Conservation (phyloP, 2,888 invertebrate genomes). For the Lordiphosa andalusiaca region DNA sequence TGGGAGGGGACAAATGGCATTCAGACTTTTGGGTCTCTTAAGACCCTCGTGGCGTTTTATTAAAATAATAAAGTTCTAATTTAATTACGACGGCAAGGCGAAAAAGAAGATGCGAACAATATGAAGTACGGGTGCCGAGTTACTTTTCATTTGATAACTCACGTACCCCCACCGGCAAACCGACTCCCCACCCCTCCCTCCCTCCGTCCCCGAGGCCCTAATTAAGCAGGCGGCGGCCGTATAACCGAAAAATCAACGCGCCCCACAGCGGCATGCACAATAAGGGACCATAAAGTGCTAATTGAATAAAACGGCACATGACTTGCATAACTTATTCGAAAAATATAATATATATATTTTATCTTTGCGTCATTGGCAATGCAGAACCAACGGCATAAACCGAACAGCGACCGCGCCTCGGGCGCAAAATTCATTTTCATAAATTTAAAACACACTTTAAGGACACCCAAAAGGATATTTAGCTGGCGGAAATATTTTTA, state of each 20-base stretch:
- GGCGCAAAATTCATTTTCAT: slow-evolving; percentile 68
- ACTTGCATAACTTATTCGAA: slow-evolving; percentile 78
- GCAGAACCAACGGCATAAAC: slow-evolving; percentile 32
- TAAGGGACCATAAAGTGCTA: slow-evolving; percentile 77
- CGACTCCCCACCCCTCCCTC: background rate
- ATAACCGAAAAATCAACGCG: slow-evolving; percentile 76
- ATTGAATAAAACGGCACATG: slow-evolving; percentile 79
- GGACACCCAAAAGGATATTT: slow-evolving; percentile 72
- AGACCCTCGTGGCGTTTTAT: slow-evolving; percentile 58
- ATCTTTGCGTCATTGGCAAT: slow-evolving; percentile 49
- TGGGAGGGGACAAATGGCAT: slow-evolving; percentile 34
- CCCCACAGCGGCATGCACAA: slow-evolving; percentile 53
- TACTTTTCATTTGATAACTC: slow-evolving; percentile 77
- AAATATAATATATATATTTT: slow-evolving; percentile 42
- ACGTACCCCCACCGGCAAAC: slow-evolving; percentile 51
- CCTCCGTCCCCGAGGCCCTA: slow-evolving; percentile 60
- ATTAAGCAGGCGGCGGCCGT: slow-evolving; percentile 72
- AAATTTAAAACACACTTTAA: slow-evolving; percentile 73
- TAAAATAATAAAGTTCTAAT: slow-evolving; percentile 75
- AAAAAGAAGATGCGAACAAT: slow-evolving; percentile 33
- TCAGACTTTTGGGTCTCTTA: slow-evolving; percentile 18
- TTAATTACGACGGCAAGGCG: slow-evolving; percentile 60
- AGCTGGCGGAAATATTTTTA: slow-evolving; percentile 78
- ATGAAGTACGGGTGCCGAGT: slow-evolving; percentile 36
- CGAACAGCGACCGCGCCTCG: slow-evolving; percentile 49